Conservation (phyloP, 2,888 invertebrate species). For the Pseudococcus jackbeardsleyi region DNA sequence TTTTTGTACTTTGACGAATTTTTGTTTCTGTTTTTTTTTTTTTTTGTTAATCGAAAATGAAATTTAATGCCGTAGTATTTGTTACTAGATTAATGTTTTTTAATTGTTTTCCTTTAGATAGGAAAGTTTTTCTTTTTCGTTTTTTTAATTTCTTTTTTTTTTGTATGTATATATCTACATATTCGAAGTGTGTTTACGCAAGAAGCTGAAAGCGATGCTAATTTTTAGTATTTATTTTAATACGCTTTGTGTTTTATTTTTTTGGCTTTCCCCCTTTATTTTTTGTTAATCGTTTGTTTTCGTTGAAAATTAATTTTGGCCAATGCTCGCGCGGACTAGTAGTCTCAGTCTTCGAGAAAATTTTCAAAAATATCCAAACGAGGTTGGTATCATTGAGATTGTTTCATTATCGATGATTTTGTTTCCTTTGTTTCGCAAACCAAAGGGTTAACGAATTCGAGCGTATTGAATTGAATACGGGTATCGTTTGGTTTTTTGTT, state of each 20-base stretch:
- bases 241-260: constrained; percentile 62
- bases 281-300: constrained; percentile 48
- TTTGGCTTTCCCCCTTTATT: constrained; percentile 16
- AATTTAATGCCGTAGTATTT: constrained; percentile 55
- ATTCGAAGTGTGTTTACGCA: constrained; percentile 40
- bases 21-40: background rate
- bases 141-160: background rate
- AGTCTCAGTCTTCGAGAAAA: background rate
- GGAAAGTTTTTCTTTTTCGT: background rate
- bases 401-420: background rate
- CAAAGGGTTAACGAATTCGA: background rate
- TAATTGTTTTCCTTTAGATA: constrained; percentile 2
- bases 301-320: constrained; percentile 54
- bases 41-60: background rate
- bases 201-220: constrained; percentile 62
- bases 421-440: background rate
- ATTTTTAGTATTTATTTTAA: constrained; percentile 56
- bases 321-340: background rate
- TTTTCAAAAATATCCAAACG: background rate
- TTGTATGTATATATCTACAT: background rate
- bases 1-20: background rate
- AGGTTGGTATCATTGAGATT: constrained; percentile 36
- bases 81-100: constrained; percentile 43
- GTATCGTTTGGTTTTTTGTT: constrained; percentile 59
- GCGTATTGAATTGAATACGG: constrained; percentile 1